Conservation (phyloP, 2,113 vertebrate genomes). For the Pseudorhombus dupliciocellatus region DNA sequence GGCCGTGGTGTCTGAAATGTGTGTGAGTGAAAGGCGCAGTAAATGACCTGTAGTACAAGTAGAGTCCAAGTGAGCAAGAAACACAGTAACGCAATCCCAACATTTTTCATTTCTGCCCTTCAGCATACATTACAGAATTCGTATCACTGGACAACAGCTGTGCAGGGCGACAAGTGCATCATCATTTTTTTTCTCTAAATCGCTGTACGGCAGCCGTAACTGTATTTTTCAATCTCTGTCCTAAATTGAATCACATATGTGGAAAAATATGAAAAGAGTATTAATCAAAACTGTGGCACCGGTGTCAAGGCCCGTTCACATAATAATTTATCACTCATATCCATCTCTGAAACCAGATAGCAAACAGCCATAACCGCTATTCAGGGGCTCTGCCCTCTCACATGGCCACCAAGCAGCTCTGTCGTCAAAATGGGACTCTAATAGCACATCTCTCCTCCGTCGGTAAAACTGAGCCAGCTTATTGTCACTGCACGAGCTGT, state of each 20-base stretch:
- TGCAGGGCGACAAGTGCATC: neutral
- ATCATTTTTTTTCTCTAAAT: constrained; percentile 1
- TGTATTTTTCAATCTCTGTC: too few relatives aligned
- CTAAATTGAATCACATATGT: neutral
- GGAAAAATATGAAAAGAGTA: constrained; percentile 27
- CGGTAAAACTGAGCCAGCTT: constrained; percentile 54
- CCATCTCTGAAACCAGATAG: constrained; percentile 23
- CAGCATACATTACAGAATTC: constrained; percentile 10
- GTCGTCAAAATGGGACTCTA: constrained; percentile 36
- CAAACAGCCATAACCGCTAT: constrained; percentile 42
- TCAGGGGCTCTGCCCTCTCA: constrained; percentile 26
- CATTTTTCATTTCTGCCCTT: neutral
- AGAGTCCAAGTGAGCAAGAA: too few relatives aligned
- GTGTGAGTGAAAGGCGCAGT: too few relatives aligned
- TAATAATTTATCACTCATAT: neutral
- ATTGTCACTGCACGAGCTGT: constrained; percentile 39
- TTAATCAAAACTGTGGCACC: constrained; percentile 29
- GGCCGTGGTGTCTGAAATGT: too few relatives aligned
- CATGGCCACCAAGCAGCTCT: constrained; percentile 13
- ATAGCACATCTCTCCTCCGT: constrained; percentile 39
- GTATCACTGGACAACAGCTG: constrained; percentile 32
- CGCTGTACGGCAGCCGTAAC: too few relatives aligned
- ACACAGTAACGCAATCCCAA: neutral
- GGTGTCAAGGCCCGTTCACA: too few relatives aligned
- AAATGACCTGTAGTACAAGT: too few relatives aligned